Conservation (phyloP, 2,113 vertebrate genomes). For the Apteryx owenii region DNA sequence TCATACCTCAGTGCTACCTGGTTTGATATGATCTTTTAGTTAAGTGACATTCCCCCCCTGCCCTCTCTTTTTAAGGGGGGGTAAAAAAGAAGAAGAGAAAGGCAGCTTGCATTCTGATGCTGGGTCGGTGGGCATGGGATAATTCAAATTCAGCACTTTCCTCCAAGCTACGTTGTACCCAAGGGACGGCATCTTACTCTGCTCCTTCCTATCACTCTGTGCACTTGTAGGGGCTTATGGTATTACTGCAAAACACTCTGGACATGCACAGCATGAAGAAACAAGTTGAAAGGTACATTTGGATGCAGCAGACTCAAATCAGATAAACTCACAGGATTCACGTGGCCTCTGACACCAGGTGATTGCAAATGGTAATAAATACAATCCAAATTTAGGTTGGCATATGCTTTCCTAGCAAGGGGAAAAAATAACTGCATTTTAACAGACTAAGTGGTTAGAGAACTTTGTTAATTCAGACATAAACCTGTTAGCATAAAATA, state of each 20-base stretch:
- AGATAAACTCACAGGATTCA: slow-evolving; percentile 63
- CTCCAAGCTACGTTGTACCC: slow-evolving; percentile 27
- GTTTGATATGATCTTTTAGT: background rate
- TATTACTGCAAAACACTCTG: slow-evolving; percentile 52
- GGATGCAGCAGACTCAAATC: slow-evolving; percentile 61
- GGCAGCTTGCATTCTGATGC: slow-evolving; percentile 33
- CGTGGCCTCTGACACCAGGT: slow-evolving; percentile 37
- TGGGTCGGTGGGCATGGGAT: slow-evolving; percentile 37
- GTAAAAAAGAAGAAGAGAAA: background rate
- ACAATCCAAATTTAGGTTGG: slow-evolving; percentile 62
- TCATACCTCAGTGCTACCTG: background rate
- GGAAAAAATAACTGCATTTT: slow-evolving; percentile 43
- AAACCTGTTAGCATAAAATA: slow-evolving; percentile 65
- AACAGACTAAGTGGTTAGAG: slow-evolving; percentile 54
- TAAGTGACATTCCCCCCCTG: background rate
- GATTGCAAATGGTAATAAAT: slow-evolving; percentile 62
- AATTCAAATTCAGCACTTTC: slow-evolving; percentile 68
- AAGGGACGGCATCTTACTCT: slow-evolving; percentile 32
- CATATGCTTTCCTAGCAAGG: slow-evolving; percentile 42
- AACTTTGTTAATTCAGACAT: slow-evolving; percentile 59
- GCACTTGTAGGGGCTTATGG: slow-evolving; percentile 65
- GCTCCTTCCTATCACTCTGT: slow-evolving; percentile 56
- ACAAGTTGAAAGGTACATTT: slow-evolving; percentile 47
- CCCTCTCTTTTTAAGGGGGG: background rate
- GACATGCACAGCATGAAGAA: slow-evolving; percentile 69